Base-by-base conservation (phyloP, 2,797 vertebrate genomes). In the Apogon hyalosoma region DNA sequence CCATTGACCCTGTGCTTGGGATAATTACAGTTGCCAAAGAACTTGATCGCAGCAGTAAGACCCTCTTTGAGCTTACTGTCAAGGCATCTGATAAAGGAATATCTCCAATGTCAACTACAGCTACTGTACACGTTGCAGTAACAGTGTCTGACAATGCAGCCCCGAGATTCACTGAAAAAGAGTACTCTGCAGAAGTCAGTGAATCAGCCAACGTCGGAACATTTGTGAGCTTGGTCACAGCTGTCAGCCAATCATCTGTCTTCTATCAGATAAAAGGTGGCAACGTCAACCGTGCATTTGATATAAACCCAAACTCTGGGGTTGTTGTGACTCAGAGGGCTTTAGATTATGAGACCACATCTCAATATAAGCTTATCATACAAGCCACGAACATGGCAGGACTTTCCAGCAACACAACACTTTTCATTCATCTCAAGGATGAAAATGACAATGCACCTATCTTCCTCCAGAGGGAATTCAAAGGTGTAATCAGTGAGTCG, bases 351-450 rank as follows among this genome's bases (percentile, higher is more conserved):
- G 98, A 99, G 91, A 93, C 89, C 1, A 72, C 88, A 43, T 80
- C 96, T 33, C 63, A 93, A 24, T 98, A 98, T 75, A 92, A 77
- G 40, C 88, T 99, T 19, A 94, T 84, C 39, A 84, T 99, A 58
- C 97, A 99, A 91, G 97, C 94, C 60, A 98, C 96, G 36, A 99
- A 99, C 87, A 99, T 99, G 98, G 98, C 97, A 1, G 97, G 97
- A 21, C 86, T 96, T 63, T 92, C 96, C 21, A 92, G 94, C 56
- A 99, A 99, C 7, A 49, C 94, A 6, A 97, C 96, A 0, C 89
- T 99, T 51, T 7, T 92, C 1, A 88, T 99, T 60, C 97, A 98
- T 58, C 84, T 99, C 1, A 97, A 87, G 70, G 98, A 99, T 55
- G 97, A 99, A 84, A 99, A 99, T 57, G 98, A 99, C 91, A 99